Base-by-base conservation (phyloP, 2,888 invertebrate species). In the Drosophila ezoana region DNA sequence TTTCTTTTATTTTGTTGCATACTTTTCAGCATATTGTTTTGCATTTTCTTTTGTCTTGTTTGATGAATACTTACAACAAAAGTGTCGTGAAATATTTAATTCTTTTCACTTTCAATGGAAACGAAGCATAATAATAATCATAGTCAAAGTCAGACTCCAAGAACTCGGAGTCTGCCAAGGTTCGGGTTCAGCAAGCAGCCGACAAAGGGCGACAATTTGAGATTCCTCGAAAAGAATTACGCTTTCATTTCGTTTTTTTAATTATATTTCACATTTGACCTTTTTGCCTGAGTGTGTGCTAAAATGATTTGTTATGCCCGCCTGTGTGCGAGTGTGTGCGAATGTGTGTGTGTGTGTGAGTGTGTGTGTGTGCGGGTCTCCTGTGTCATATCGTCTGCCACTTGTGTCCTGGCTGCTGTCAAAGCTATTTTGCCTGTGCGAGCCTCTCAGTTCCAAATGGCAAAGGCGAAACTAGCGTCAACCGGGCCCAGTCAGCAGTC, bases 401-500 rank as follows among this genome's bases (percentile, higher is more conserved):
- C 49, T 20, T 51, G n/a, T 28, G 58, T 38, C 33, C 47, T 38
- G 58, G 41, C 49, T 48, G 56, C 72, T 75, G 68, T 78, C 79
- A 74, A 68, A 53, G 33, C 62, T 35, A 48, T 51, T 48, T 54
- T 49, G 52, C 51, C 28, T 28, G 28, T 28, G 28, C 28, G 8
- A 28, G 28, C 28, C 40, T 53, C 66, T 67, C 76, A 81, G 76
- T 58, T 73, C 70, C 47, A 83, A 89, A 89, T 77, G 87, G 89
- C 81, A 87, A 82, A 77, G 83, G 88, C 88, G 65, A 87, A 84
- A 81, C 76, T 47, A 86, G 78, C 84, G 71, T 70, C 82, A 63
- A 62, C 72, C 72, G 35, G 47, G 38, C 60, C 43, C 49, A 58
- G 45, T 54, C 56, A 59, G 23, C 54, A 58, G 57, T 52, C 49